Evolutionary conservation across 1,140 invertebrate species (phyloP).

Genomic region (Hydropsyche tenuis): DNA sequence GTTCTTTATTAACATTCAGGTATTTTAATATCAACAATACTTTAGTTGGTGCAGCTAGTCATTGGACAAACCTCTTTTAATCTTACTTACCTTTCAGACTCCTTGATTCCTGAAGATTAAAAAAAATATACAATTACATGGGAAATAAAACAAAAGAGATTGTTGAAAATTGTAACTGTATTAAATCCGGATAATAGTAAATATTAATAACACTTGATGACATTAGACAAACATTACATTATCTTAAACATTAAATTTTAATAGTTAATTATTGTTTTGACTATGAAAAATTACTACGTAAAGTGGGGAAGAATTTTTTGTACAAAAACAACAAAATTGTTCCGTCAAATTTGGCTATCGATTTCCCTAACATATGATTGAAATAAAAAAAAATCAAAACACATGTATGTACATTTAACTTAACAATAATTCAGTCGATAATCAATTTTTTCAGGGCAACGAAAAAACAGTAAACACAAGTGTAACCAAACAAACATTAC

Average conservation of each 20-base stretch:
- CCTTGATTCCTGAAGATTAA: too few relatives aligned
- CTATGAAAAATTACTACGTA: slow-evolving; percentile 32
- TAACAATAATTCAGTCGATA: too few relatives aligned
- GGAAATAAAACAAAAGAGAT: neutral
- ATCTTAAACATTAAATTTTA: slow-evolving; percentile 23
- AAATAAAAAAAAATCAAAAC: neutral
- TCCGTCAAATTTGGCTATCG: slow-evolving; percentile 36
- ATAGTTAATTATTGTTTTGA: slow-evolving; percentile 28
- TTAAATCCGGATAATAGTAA: slow-evolving; percentile 41
- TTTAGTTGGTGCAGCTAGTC: too few relatives aligned
- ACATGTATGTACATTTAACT: neutral
- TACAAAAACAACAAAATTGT: slow-evolving; percentile 37
- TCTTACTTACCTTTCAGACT: too few relatives aligned
- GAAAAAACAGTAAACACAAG: too few relatives aligned
- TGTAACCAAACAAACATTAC: too few relatives aligned
- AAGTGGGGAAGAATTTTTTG: slow-evolving; percentile 42
- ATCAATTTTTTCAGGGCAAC: too few relatives aligned
- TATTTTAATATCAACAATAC: too few relatives aligned
- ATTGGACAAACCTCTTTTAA: too few relatives aligned
- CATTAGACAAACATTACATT: slow-evolving; percentile 40
- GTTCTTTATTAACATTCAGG: too few relatives aligned
- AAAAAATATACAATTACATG: too few relatives aligned
- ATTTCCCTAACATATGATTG: neutral
- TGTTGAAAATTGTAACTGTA: slow-evolving; percentile 42
- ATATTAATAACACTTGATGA: slow-evolving; percentile 41